Evolutionary conservation across 2,113 vertebrate genomes (phyloP).

Genomic region (Oreochromis niloticus): DNA sequence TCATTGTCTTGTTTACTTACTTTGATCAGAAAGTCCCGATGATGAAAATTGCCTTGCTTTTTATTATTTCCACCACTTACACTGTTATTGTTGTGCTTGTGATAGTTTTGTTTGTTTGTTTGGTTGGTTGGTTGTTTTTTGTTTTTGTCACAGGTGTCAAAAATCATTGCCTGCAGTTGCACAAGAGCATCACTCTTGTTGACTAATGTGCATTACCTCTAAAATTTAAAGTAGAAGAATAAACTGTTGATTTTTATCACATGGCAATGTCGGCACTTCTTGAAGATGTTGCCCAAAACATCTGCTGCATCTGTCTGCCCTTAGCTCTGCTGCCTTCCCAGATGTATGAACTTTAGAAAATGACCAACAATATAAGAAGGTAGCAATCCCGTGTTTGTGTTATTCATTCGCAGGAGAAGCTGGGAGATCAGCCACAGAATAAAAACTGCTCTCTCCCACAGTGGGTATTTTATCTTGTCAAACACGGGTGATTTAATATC

Average conservation of each 20-base stretch:
- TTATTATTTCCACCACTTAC: background rate
- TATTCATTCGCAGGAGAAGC: background rate
- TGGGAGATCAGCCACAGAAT: background rate
- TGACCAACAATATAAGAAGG: background rate
- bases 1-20: background rate
- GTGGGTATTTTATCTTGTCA: background rate
- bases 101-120: background rate
- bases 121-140: background rate
- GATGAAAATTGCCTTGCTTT: background rate
- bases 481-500: background rate
- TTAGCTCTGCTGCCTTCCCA: background rate
- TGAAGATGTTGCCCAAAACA: background rate
- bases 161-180: background rate
- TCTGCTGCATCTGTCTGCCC: background rate
- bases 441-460: background rate
- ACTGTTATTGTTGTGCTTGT: background rate
- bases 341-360: background rate
- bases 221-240: background rate
- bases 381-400: background rate
- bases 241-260: background rate
- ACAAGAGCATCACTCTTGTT: no score
- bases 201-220: background rate
- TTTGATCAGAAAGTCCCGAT: background rate
- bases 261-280: background rate
- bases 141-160: background rate